A percentile compares a stretch with the other conserved stretches of the same genome.
phyloP scores from a whole-genome alignment of 1,140 invertebrate species.

The Campoletis sonorensis region DNA sequence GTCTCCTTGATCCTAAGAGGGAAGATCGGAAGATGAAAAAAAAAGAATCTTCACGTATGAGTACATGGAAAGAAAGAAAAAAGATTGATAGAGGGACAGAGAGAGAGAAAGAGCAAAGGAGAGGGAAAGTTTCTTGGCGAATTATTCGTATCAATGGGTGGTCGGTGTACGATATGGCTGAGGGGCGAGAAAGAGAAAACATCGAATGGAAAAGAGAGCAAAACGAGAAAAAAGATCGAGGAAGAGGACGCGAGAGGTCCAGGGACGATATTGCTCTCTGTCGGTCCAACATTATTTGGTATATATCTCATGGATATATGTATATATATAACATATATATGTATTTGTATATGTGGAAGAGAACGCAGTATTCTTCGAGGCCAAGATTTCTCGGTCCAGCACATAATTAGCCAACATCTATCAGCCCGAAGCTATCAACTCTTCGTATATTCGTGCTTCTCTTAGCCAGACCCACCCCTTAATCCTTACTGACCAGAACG shows the following conservation, averaged over 20 bases:
- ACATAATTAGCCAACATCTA: conserved; percentile 78
- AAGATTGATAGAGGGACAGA: neutral
- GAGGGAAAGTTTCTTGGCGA: neutral
- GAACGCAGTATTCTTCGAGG: conserved; percentile 35
- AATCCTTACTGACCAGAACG: conserved; percentile 33
- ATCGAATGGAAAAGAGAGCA: conserved; percentile 48
- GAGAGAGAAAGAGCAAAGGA: neutral
- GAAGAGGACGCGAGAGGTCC: conserved; percentile 11
- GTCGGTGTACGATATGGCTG: conserved; percentile 59
- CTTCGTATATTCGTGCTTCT: conserved; percentile 63
- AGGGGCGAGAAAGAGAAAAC: conserved; percentile 49
- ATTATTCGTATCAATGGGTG: conserved; percentile 51
- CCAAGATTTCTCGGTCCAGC: conserved; percentile 67
- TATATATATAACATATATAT: too few species aligned
- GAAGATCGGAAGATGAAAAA: too few species aligned
- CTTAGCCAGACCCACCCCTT: conserved; percentile 29
- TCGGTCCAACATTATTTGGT: conserved; percentile 1
- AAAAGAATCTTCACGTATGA: neutral
- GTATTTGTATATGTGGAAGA: neutral
- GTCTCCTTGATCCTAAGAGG: too few species aligned
- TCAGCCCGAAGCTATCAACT: conserved; percentile 75
- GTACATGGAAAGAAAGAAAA: neutral
- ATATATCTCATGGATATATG: too few species aligned
- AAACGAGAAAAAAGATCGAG: neutral
- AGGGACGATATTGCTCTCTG: conserved; percentile 41